Evolutionary conservation across 2,113 vertebrate genomes (phyloP), one percentile per base, ranked within the genome.

Genomic region (Pica pica): DNA sequence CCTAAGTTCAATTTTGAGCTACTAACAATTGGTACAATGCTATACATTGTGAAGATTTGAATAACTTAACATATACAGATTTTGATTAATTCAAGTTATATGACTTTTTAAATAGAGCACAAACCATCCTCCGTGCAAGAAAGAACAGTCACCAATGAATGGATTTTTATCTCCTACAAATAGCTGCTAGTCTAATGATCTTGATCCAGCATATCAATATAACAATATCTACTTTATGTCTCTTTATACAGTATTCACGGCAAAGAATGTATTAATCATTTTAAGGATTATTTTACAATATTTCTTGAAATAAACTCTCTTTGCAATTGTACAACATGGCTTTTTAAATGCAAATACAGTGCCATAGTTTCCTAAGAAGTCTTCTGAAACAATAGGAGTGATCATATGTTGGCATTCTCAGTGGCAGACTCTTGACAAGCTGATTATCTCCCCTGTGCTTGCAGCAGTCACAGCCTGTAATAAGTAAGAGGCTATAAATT

Each of bases 331-430:
- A 71, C 81, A 95, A 55, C 74, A 83, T 74, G 74, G 24, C 31
- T 96, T 98, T 98, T 97, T 83, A 97, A 97, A 98, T 97, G 90
- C 77, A 97, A 98, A 98, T 97, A 82, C 76, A 84, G 31, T 77
- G 81, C 65, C 55, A 55, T 8, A 30, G 60, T 74, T 97, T 94
- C 76, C 90, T 95, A 93, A 97, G 96, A 93, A 94, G 65, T 68
- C 79, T 96, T 95, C 93, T 65, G 80, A 91, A 94, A 96, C 82
- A 94, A 89, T 71, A 78, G 73, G 91, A 90, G 55, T 90, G 95
- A 96, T 98, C 97, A 95, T 90, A 85, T 96, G 91, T 96, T 97
- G 94, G 92, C 93, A 97, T 97, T 98, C 95, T 94, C 95, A 90
- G 93, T 6, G 0, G 86, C 71, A 90, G 78, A 53, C 69, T 95